Base-by-base conservation (phyloP, 2,113 vertebrate genomes). In the Eonycteris spelaea region DNA sequence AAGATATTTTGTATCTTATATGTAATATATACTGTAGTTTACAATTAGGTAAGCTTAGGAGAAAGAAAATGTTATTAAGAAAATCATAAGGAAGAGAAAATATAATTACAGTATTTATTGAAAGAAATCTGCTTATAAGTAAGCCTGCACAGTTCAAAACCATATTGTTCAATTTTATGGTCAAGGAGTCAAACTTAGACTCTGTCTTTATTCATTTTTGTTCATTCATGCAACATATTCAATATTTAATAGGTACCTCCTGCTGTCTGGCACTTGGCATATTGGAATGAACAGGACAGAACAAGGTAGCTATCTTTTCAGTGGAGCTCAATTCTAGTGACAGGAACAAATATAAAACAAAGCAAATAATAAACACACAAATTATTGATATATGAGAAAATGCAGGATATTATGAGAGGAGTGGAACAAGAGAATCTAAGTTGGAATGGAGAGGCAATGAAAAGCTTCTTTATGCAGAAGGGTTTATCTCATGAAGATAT, bases 181-280 rank as follows among this genome's bases (percentile, higher is more conserved):
- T 55, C 55, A 61, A 82, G 19, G 51, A 5, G 13, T 85, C 67
- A 45, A 26, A 40, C 5, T 79, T 28, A 33, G 40, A 30, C 55
- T 90, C 38, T 86, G 15, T 53, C 5, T 22, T 55, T 93, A 90
- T 91, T 90, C 24, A 75, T 61, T 95, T 59, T 80, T 75, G 35
- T 91, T 91, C 65, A 89, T 21, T 95, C 84, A 91, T n/a, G 85
- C 48, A 96, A 95, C 74, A 86, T 53, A 48, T 35, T 26, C 8
- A 53, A 11, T 90, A 80, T 84, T 67, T 75, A 93, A 73, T 90
- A 74, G 33, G 48, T 35, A 77, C 33, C 30, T 91, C 14, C 57
- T 68, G 24, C 90, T 65, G 9, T 75, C 22, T 70, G 86, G 70
- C 45, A 83, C n/a, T 79, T 53, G 63, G 53, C 16, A 86, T 70